Evolutionary conservation across 2,888 invertebrate genomes (phyloP).

Genomic region (Dione juno): DNA sequence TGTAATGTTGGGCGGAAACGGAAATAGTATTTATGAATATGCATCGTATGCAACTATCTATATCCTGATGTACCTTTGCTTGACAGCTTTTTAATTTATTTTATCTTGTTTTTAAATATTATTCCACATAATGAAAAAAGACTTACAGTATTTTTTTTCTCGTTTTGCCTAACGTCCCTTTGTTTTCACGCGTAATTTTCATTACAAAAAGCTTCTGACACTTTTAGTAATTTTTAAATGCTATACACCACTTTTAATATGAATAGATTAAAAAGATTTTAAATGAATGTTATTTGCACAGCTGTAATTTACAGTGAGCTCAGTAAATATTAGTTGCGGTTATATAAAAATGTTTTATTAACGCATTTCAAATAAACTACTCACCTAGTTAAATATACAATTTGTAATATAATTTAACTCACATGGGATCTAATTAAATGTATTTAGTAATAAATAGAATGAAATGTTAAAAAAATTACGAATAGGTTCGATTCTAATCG

Average conservation of each 20-base stretch:
- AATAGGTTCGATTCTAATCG: too few species aligned
- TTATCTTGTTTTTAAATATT: too few species aligned
- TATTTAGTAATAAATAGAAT: not conserved
- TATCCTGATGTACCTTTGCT: not conserved
- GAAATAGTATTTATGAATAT: constrained; percentile 3
- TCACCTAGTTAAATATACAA: not conserved
- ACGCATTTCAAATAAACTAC: constrained; percentile 8
- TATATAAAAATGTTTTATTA: constrained; percentile 21
- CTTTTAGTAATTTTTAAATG: not conserved
- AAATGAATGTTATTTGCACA: not conserved
- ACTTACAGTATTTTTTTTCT: too few species aligned
- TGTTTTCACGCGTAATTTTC: too few species aligned
- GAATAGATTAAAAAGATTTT: not conserved
- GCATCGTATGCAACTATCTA: not conserved
- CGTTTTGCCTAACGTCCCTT: too few species aligned
- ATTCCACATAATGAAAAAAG: too few species aligned
- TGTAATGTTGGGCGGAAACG: not conserved
- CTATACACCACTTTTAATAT: not conserved
- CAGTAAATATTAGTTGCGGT: constrained; percentile 18
- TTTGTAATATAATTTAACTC: constrained; percentile 11
- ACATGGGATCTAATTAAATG: not conserved
- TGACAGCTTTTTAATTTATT: not conserved
- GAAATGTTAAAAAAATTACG: too few species aligned
- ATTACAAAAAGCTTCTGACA: not conserved
- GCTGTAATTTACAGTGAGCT: constrained; percentile 21